A percentile compares a stretch with the other conserved stretches of the same genome.
phyloP scores from a whole-genome alignment of 2,888 invertebrate genomes.

The Campoplex nolae region DNA sequence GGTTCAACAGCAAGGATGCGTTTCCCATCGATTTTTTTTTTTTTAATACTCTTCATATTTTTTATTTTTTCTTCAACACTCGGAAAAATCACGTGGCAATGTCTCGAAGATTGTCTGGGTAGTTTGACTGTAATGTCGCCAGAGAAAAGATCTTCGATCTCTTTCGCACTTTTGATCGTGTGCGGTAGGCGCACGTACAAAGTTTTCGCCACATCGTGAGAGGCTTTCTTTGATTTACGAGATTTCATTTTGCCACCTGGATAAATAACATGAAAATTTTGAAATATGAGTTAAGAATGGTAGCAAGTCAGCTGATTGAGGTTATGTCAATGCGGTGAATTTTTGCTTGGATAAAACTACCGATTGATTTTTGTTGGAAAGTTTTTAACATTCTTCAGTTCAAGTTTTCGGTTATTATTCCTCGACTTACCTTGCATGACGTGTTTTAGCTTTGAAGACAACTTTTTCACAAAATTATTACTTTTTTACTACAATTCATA shows the following conservation, averaged over 20 bases:
- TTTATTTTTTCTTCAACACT: constrained; percentile 74
- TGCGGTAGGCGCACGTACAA: constrained; percentile 77
- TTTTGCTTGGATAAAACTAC: neutral
- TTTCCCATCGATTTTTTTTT: constrained; percentile 73
- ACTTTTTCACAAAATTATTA: neutral
- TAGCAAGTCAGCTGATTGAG: constrained; percentile 4
- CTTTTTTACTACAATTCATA: neutral
- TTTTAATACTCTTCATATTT: constrained; percentile 73
- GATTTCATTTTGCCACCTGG: constrained; percentile 29
- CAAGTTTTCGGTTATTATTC: neutral
- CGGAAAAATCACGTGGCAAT: constrained; percentile 78
- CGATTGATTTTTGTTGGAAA: neutral
- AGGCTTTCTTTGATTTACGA: constrained; percentile 44
- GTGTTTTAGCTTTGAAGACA: neutral
- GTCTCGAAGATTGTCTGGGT: constrained; percentile 75
- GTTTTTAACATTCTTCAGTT: neutral
- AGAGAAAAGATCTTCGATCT: constrained; percentile 75
- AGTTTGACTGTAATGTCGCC: constrained; percentile 76
- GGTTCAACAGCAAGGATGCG: constrained; percentile 70
- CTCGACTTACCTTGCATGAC: neutral
- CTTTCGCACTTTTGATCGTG: constrained; percentile 74
- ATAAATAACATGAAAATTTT: neutral
- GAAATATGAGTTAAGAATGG: neutral
- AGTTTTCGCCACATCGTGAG: constrained; percentile 71
- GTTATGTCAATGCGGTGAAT: neutral